Base-by-base conservation (phyloP, 2,113 vertebrate genomes). In the Diadophis punctatus region DNA sequence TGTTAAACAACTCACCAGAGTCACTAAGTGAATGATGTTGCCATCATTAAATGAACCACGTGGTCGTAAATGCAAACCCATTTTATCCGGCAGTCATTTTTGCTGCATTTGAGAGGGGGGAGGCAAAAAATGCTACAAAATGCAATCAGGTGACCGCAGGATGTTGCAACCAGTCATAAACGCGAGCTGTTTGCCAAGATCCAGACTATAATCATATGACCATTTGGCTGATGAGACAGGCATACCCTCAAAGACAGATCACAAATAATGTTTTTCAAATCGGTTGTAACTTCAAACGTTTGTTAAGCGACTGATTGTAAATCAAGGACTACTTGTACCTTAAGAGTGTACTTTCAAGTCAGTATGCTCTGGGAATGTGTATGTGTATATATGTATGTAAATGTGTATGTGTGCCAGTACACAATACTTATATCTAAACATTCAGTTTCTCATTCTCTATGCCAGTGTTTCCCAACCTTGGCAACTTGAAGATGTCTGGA, bases 311-410 rank as follows among this genome's bases (percentile, higher is more conserved):
- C 30, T 18, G 63, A 34, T 68, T n/a, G 30, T 68, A 34, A 34
- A 68, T 34, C 30, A 68, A 68, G 63, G 12, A 34, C 63, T 34
- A 68, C 5, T 16, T 68, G 63, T 68, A 80, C 74, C 74, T 22
- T 80, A 80, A 80, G 74, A 80, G 74, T 43, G 74, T 80, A 80
- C 63, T 80, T 80, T 80, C 74, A 80, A 80, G 34, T 80, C 18
- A 43, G 34, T 43, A 80, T 80, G 74, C 34, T 80, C 74, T 80
- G 43, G 74, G 86, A 94, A 34, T 97, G 95, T 96, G 12, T 96
- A 8, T 88, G 23, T 74, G 60, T 92, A 80, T 58, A 9, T 90
- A 25, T 92, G 46, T 58, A 46, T 80, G 34, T 68, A 34, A 68
- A 58, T 87, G 85, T 91, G n/a, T 87, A 3, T 18, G 18, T 48